Percentiles rank a stretch among this genome's conserved stretches.
phyloP scores from a whole-genome alignment of 2,113 vertebrate genomes.

The Eidolon helvum region DNA sequence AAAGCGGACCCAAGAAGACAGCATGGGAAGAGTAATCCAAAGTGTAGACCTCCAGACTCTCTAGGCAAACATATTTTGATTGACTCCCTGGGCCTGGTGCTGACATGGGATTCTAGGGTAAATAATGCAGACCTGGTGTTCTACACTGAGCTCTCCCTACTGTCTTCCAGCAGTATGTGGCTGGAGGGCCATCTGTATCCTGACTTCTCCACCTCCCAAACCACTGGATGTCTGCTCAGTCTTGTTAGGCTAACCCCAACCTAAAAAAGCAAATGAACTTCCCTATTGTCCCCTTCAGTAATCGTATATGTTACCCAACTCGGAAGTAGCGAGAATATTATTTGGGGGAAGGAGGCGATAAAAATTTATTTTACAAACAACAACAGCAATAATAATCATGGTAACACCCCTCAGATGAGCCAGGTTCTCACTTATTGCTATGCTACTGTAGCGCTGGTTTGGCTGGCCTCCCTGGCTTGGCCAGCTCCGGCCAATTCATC shows the following conservation, averaged over 20 bases:
- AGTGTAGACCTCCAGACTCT: neutral
- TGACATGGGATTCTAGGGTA: neutral
- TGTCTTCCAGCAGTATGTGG: neutral
- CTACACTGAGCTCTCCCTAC: neutral
- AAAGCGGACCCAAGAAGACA: neutral
- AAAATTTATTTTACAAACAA: conserved; percentile 29
- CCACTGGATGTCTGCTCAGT: neutral
- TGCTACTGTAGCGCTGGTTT: conserved; percentile 76
- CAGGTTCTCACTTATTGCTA: conserved; percentile 61
- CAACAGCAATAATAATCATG: neutral
- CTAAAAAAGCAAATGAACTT: neutral
- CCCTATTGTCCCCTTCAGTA: neutral
- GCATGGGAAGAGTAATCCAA: neutral
- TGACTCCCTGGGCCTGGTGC: neutral
- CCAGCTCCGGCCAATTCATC: conserved; percentile 73
- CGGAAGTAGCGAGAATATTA: neutral
- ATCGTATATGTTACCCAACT: neutral
- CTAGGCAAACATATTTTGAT: neutral
- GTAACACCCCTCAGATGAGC: neutral
- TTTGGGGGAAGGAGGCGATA: neutral
- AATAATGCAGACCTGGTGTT: neutral
- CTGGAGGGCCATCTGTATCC: neutral
- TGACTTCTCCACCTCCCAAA: neutral
- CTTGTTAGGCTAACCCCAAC: neutral
- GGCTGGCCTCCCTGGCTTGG: conserved; percentile 80